Conservation (phyloP, 2,113 vertebrate genomes). For the Callipepla californica region DNA sequence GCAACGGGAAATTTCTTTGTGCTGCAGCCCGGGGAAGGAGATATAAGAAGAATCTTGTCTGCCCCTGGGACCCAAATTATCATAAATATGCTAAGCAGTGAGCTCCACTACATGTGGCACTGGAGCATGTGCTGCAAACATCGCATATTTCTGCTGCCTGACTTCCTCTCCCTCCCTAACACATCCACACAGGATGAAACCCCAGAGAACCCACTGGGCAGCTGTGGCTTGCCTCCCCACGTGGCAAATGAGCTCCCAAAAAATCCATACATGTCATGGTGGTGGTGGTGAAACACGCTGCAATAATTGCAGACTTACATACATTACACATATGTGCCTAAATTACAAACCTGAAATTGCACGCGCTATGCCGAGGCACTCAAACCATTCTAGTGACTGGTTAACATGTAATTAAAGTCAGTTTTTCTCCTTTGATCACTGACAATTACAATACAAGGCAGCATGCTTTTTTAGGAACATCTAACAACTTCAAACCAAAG, state of each 20-base stretch:
- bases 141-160: background rate
- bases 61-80: constrained; percentile 48
- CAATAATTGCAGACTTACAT: background rate
- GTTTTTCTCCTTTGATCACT: constrained; percentile 12
- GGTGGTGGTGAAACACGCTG: background rate
- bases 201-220: background rate
- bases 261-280: background rate
- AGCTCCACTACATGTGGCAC: constrained; percentile 59
- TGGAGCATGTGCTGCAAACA: constrained; percentile 40
- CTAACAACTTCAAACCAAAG: constrained; percentile 30
- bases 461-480: background rate
- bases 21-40: constrained; percentile 21
- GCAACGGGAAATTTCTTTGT: constrained; percentile 53
- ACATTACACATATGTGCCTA: background rate
- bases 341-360: constrained; percentile 11
- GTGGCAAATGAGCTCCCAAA: background rate
- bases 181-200: background rate
- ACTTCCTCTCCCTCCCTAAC: background rate
- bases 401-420: constrained; percentile 40
- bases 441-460: constrained; percentile 19
- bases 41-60: constrained; percentile 21
- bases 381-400: constrained; percentile 21
- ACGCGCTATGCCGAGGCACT: background rate
- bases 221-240: background rate
- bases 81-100: constrained; percentile 69